Base-by-base conservation (phyloP, 2,797 vertebrate genomes). In the Tragelaphus eurycerus region DNA sequence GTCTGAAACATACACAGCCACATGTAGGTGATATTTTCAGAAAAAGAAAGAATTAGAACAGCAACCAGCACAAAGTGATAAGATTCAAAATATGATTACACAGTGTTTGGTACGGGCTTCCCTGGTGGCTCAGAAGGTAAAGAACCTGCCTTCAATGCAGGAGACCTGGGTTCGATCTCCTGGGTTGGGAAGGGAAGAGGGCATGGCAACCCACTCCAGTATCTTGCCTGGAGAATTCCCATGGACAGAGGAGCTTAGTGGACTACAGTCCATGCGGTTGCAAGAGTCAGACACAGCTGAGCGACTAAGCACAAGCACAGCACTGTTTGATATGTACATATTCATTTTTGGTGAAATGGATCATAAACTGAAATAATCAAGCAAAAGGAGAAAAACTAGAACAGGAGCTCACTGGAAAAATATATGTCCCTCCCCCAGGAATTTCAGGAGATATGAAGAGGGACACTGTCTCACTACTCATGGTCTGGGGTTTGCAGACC, bases 361-460 rank as follows among this genome's bases (percentile, higher is more conserved):
- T 82, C 60, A 82, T 60, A 85, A 89, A 60, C 48, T 87, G 46
- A 92, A 89, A 96, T 93, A 96, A 92, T 31, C 59, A 93, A 81
- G n/a, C 78, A 89, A 82, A 95, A 81, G 25, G 4, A 84, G 25
- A 29, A 96, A 93, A 95, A 15, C 5, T 17, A 91, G 52, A 83
- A 62, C 10, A 15, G 71, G 46, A 55, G 9, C 5, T 67, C 50
- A 71, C 15, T 52, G 48, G 54, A 52, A 96, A 96, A 89, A 84
- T 12, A 23, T 5, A 48, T 13, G 17, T 31, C 6, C 23, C 25
- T 92, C 17, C 17, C 57, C 11, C 50, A 88, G 62, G 43, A 85
- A 96, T 74, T 34, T 27, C 48, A 34, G 92, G 59, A 88, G 17
- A 46, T 67, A 21, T 25, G 7, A 95, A 94, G 6, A 74, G 43